Evolutionary conservation across 2,797 vertebrate genomes (phyloP), one percentile per base, ranked within the genome.

Genomic region (Fistularia tabacaria): DNA sequence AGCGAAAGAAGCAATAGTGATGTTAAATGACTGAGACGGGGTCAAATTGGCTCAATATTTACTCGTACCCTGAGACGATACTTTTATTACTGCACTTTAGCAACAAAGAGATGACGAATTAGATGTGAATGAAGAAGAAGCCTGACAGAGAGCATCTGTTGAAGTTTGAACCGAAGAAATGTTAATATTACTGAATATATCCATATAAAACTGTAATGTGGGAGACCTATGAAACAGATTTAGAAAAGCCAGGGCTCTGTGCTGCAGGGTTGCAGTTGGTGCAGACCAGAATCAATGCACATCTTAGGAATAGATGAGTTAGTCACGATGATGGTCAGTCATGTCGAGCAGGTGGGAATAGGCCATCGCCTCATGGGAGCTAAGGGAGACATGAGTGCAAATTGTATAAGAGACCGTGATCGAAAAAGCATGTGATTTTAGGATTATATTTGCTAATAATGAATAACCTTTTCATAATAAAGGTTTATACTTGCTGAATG

Each of bases 211-310:
- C 69, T 76, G 54, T 81, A 79, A 85, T 79, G 74, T 60, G 57
- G 53, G 63, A 76, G 63, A 77, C 56, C 65, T 59, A 76, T 81
- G 74, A 69, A 71, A 59, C 49, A 38, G 46, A 79, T 53, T 59
- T 66, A 69, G 81, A 64, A 42, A 63, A 66, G 55, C 60, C 60
- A 74, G 11, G 59, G 60, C 71, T 76, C 51, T 49, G 62, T 75
- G 75, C 76, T 10, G 59, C 76, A 70, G 62, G 75, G 63, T 66
- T 75, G 69, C 56, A 65, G 62, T 60, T 64, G 41, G 59, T 56
- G 74, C 64, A 64, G 73, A 68, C 68, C 57, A 70, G 77, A 84
- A 87, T 84, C 81, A 11, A 89, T 87, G 67, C 60, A 78, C 82
- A 85, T 80, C 49, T 42, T 49, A 51, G 60, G 69, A 74, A 83